These are phyloP conservation scores for Ramphastos sulfuratus DNA, from an alignment of 2,113 vertebrate species.

Conservation along the genomic window DNA sequence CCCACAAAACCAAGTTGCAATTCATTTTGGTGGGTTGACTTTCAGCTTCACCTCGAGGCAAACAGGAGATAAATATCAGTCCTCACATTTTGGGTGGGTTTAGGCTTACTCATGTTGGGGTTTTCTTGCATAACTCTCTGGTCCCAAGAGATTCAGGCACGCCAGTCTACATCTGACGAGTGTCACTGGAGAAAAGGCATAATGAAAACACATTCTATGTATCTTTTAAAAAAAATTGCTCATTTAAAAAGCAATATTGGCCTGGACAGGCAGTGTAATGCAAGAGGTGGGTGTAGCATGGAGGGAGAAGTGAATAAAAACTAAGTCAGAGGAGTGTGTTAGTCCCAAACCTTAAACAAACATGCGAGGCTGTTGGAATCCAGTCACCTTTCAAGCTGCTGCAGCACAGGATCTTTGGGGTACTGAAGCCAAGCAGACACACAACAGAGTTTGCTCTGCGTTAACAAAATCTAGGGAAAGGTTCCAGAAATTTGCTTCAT, in stretches of 20 bases:
- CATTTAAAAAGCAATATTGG: background rate
- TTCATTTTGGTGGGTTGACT: background rate
- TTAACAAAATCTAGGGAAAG: background rate
- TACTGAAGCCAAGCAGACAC: background rate
- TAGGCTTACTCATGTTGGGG: background rate
- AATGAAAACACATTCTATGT: background rate
- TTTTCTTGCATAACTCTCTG: background rate
- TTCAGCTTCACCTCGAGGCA: background rate
- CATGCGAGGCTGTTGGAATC: background rate
- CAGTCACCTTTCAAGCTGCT: background rate
- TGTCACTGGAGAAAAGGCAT: background rate
- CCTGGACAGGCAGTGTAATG: background rate
- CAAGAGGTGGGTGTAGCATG: background rate
- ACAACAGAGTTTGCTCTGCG: background rate
- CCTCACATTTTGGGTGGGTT: background rate
- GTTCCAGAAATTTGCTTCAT: slow-evolving; percentile 39
- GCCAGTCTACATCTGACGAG: background rate
- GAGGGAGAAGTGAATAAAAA: background rate
- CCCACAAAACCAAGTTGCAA: background rate
- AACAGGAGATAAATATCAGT: background rate
- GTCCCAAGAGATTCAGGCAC: fast-evolving
- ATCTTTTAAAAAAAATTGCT: background rate
- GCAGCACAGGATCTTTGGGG: background rate
- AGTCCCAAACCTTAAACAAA: slow-evolving; percentile 4
- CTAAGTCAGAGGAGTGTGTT: background rate